Conservation (phyloP, 2,797 vertebrate genomes). For the Acrossocheilus fasciatus region DNA sequence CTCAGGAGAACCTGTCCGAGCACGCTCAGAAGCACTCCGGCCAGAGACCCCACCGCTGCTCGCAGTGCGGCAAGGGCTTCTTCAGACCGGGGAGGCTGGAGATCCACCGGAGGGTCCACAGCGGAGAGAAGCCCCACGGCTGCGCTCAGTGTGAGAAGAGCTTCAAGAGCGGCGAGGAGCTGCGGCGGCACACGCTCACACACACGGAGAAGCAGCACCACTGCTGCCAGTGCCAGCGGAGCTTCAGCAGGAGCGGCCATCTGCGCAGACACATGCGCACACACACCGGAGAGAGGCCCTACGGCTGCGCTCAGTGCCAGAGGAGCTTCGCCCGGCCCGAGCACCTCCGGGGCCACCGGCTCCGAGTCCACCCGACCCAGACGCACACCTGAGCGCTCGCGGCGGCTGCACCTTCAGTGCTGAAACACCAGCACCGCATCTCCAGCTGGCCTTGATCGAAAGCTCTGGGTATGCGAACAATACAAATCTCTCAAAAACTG, state of each 20-base stretch:
- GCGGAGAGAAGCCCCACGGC: constrained; percentile 6
- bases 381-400: neutral
- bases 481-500: too few species aligned
- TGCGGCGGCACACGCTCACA: neutral
- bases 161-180: constrained; percentile 1
- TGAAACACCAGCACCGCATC: too few species aligned
- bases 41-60: neutral
- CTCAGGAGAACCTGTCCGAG: constrained; percentile 12
- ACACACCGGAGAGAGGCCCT: constrained; percentile 26
- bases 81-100: constrained; percentile 13
- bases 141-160: constrained; percentile 21
- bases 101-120: constrained; percentile 15
- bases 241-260: constrained; percentile 11
- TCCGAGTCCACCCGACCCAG: neutral
- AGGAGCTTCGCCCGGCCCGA: constrained; percentile 4
- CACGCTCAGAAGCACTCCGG: neutral
- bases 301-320: neutral
- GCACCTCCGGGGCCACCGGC: constrained; percentile 15
- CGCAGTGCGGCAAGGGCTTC: constrained; percentile 20
- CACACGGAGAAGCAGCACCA: neutral
- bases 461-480: too few species aligned
- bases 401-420: too few species aligned
- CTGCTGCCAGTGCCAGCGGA: neutral
- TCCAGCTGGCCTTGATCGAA: too few species aligned
- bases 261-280: constrained; percentile 21